These are phyloP conservation scores for Acronicta alni DNA, from an alignment of 2,888 invertebrate species.

Conservation along the genomic window DNA sequence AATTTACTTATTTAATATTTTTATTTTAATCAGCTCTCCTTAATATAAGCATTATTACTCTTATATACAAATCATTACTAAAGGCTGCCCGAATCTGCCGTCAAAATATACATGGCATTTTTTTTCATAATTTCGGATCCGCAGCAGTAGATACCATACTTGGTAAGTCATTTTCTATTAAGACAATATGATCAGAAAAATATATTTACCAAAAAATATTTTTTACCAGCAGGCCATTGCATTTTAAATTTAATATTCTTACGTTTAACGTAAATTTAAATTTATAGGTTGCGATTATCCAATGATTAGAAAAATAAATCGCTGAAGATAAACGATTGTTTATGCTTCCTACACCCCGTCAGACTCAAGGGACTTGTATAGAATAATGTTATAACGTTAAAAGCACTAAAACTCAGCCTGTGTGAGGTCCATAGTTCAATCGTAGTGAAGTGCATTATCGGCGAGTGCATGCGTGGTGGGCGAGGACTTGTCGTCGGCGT, in stretches of 20 bases:
- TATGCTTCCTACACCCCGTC: too few relatives aligned
- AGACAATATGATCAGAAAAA: neutral
- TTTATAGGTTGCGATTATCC: too few relatives aligned
- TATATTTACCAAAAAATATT: neutral
- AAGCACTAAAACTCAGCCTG: slow-evolving; percentile 25
- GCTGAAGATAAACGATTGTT: too few relatives aligned
- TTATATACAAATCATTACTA: slow-evolving; percentile 33
- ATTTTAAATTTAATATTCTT: too few relatives aligned
- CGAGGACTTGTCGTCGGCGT: slow-evolving; percentile 72
- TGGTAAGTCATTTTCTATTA: too few relatives aligned
- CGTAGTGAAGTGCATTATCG: slow-evolving; percentile 80
- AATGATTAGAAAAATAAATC: too few relatives aligned
- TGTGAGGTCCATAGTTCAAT: slow-evolving; percentile 61
- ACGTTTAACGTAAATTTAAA: too few relatives aligned
- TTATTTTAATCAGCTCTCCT: slow-evolving; percentile 14
- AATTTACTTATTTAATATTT: neutral
- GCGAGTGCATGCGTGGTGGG: slow-evolving; percentile 77
- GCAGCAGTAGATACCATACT: too few relatives aligned
- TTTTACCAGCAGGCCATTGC: too few relatives aligned
- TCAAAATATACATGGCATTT: slow-evolving; percentile 6
- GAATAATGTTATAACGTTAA: slow-evolving; percentile 26
- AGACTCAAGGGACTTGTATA: neutral
- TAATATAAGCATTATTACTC: slow-evolving; percentile 25
- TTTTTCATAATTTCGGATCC: too few relatives aligned
- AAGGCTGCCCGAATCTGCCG: slow-evolving; percentile 21